Evolutionary conservation across 2,797 vertebrate genomes (phyloP), one percentile per base, ranked within the genome.

Genomic region (Cynodonichthys magdalenae): DNA sequence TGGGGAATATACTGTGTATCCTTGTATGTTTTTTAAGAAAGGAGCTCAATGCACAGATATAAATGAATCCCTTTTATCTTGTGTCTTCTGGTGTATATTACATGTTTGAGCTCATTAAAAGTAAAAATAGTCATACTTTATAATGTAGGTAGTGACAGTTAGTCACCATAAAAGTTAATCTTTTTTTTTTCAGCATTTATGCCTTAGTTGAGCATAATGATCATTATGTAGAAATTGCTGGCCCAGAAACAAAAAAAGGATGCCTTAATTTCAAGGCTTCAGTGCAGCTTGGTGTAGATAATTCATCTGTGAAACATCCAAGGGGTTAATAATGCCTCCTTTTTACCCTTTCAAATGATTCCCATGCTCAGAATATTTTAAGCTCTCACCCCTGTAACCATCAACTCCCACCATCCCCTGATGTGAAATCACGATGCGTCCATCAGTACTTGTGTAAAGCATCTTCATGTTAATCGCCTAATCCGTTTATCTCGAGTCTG

Each of bases 401-500:
- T 12, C 64, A 3, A 11, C 62, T 53, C 63, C 62, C 50, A 51
- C 42, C 0, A 12, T 80, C 73, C 83, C 81, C 73, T 59, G 75
- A 86, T 87, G 86, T 80, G 82, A 89, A 87, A 90, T 89, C 68
- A 89, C 83, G 89, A 86, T 77, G 79, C 75, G 58, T 90, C 86
- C 85, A 87, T 91, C 87, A 87, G 81, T 67, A 63, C 79, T 82
- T 66, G 71, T 64, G 74, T 75, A 87, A 84, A 90, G 80, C 83
- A 87, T 85, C 87, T 82, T 79, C 85, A 88, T 79, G 82, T 89
- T 91, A 92, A 91, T 92, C 88, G 51, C 68, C 77, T 93, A 92
- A 93, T 92, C 91, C 90, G 78, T 92, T 93, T 92, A 91, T 92
- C 90, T 90, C 67, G 76, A 89, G 81, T 87, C 83, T 18, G 59